Evolutionary conservation across 2,888 invertebrate species (phyloP), one percentile per base, ranked within the genome.

Genomic region (Nasonia oneida): DNA sequence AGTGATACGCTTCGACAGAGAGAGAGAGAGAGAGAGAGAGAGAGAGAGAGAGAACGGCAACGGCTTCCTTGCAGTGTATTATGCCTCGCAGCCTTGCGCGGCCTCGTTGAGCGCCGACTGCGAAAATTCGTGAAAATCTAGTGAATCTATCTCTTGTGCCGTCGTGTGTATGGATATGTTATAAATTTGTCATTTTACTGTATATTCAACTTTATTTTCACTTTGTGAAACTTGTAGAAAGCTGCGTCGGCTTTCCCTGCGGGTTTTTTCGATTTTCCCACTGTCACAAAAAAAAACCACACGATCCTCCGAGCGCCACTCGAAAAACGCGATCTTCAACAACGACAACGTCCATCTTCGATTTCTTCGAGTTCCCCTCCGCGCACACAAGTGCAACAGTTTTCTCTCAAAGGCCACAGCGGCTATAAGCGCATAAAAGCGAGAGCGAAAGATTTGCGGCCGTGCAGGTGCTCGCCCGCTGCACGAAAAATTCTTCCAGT

Each of bases 201-300:
- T 12, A 64, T 74, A n/a, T 15, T 3, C 14, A 8, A 23, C 23
- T 70, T 71, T 42, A 71, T 83, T 57, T 77, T 71, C 29, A 71
- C 67, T 15, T 71, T 33, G 33, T 2, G 77, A 83, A 83, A 82
- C 74, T 70, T 75, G 39, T 39, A 82, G 82, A 82, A 82, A 82
- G 75, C 23, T 12, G 12, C 47, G 1, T 47, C 12, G 1, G n/a
- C 75, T 82, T 50, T 67, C 75, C 15, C 53, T 14, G 47, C 47
- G 18, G 37, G 2, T 61, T 3, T 1, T 39, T 39, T 39, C 39
- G 6, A 39, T 39, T 39, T 39, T 39, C 6, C 39, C 39, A 1
- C 6, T 39, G 6, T 39, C 0, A 39, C 39, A 39, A 39, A 39
- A 39, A 6, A 6, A 39, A 39, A 42, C 12, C 47, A 47, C 47